Evolutionary conservation across 2,113 vertebrate species (phyloP), one percentile per base, ranked within the genome.

Genomic region (Thomomys bottae): DNA sequence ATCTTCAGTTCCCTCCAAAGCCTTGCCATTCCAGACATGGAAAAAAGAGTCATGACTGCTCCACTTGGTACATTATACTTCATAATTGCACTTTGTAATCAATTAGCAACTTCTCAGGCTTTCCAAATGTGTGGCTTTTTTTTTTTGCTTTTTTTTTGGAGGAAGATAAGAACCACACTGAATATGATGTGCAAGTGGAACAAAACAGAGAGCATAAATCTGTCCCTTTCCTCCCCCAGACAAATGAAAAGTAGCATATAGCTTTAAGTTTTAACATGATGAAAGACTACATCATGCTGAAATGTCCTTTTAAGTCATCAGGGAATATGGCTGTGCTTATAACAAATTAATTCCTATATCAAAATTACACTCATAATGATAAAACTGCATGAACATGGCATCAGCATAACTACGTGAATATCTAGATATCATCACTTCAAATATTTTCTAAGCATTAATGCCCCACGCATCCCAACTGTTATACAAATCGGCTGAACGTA

Each of bases 201-300:
- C 61, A 49, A 49, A 49, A 49, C 45, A 49, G 45, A 49, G 45
- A 17, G 11, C 1, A 30, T 6, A 90, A 86, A 23, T 24, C 17
- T n/a, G 0, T 2, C 15, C 17, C 12, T 2, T 7, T 1, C 4
- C 49, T 54, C 32, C 14, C 11, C 11, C 17, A 7, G 17, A 12
- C 36, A 72, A 21, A 38, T 26, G 4, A 36, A 12, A 73, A 72
- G 59, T 72, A 0, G 12, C 38, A 34, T 10, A 64, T 24, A 49
- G 5, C 2, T 6, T 68, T 49, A 59, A 17, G 34, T 64, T 92
- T 77, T 34, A 89, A 38, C 5, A 71, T 66, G 8, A n/a, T 71
- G 34, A 80, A 70, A 75, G 49, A 68, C n/a, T 34, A 70, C 30
- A 26, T 86, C 40, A 68, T 20, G 26, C 6, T 57, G 78, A 32